Evolutionary conservation across 2,888 invertebrate species (phyloP).

Genomic region (Drosophila nr. fundita): DNA sequence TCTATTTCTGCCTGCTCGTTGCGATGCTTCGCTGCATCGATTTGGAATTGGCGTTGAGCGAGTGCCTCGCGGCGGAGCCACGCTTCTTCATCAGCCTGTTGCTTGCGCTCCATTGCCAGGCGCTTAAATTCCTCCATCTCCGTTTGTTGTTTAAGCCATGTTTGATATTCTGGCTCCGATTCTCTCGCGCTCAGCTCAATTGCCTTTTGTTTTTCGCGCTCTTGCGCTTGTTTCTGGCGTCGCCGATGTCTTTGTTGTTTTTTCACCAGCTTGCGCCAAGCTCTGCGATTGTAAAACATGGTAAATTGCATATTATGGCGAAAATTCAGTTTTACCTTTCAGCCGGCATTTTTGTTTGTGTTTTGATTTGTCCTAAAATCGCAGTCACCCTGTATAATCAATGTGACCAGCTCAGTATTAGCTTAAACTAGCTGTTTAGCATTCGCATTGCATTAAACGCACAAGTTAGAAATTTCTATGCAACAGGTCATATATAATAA

Average conservation of each 20-base stretch:
- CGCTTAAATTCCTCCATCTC: constrained; percentile 86
- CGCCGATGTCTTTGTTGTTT: constrained; percentile 89
- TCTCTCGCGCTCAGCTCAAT: constrained; percentile 54
- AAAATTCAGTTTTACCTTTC: constrained; percentile 28
- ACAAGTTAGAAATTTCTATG: background rate
- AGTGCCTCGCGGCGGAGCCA: constrained; percentile 89
- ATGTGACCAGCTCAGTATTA: constrained; percentile 21
- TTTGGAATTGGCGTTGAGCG: constrained; percentile 88
- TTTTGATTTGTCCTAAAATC: constrained; percentile 11
- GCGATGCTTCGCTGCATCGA: constrained; percentile 87
- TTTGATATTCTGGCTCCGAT: constrained; percentile 41
- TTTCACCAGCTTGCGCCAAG: constrained; percentile 91
- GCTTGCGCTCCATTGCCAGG: constrained; percentile 86
- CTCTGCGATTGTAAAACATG: constrained; percentile 76
- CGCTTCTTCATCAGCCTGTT: constrained; percentile 87
- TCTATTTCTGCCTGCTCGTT: constrained; percentile 87
- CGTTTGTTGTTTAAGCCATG: constrained; percentile 85
- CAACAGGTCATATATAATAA: background rate
- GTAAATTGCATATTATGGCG: background rate
- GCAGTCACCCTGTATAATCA: constrained; percentile 27
- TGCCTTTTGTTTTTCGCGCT: constrained; percentile 86
- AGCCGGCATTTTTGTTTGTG: constrained; percentile 42
- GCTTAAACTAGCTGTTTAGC: background rate
- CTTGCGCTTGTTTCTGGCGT: constrained; percentile 87
- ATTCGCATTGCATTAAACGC: background rate